These are phyloP conservation scores for Parapristionchus giblindavisi DNA, from an alignment of 2,888 invertebrate genomes.

Conservation along the genomic window DNA sequence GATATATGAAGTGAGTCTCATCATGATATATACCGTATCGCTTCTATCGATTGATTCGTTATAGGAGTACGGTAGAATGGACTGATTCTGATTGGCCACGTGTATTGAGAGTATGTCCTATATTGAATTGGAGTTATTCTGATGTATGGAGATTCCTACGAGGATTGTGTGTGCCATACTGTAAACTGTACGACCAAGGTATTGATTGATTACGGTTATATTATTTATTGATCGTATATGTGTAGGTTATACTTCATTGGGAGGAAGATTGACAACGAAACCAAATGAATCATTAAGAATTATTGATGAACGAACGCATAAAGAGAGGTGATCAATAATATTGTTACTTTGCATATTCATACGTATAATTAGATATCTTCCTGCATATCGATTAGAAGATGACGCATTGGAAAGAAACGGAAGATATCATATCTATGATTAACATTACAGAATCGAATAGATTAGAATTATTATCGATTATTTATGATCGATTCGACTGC, in stretches of 20 bases:
- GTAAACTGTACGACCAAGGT: constrained; percentile 81
- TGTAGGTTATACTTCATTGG: constrained; percentile 86
- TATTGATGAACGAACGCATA: constrained; percentile 69
- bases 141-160: constrained; percentile 91
- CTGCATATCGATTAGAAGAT: constrained; percentile 57
- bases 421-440: too few relatives aligned
- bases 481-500: too few relatives aligned
- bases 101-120: constrained; percentile 78
- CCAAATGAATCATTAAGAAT: constrained; percentile 81
- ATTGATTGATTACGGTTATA: constrained; percentile 29
- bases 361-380: constrained; percentile 48
- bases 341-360: background rate
- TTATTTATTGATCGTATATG: constrained; percentile 50
- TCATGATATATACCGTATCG: background rate
- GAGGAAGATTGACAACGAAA: constrained; percentile 82
- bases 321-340: constrained; percentile 22
- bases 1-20: constrained; percentile 52
- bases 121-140: constrained; percentile 75
- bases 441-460: too few relatives aligned
- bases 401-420: constrained; percentile 48
- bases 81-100: constrained; percentile 92
- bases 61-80: constrained; percentile 58
- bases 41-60: background rate
- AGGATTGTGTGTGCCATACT: constrained; percentile 84
- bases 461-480: too few relatives aligned